phyloP scores from a whole-genome alignment of 2,888 invertebrate genomes.

The Ellobium chinense region DNA sequence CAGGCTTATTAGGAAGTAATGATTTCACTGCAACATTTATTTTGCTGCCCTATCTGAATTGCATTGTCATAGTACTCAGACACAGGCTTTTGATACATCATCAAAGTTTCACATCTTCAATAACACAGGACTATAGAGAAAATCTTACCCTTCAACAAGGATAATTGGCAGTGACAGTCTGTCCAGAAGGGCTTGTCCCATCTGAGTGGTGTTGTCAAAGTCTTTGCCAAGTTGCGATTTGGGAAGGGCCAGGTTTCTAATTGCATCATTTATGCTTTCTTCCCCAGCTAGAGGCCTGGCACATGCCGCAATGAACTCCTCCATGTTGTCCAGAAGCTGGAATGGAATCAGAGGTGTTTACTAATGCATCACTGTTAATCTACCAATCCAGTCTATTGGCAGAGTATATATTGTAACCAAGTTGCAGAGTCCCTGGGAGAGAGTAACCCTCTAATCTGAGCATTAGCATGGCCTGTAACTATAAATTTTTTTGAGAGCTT shows the following conservation, averaged over 20 bases:
- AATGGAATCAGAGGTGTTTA: slow-evolving; percentile 9
- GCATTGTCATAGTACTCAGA: too few relatives aligned
- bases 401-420: too few relatives aligned
- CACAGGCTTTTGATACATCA: too few relatives aligned
- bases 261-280: slow-evolving; percentile 63
- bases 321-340: slow-evolving; percentile 70
- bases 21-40: too few relatives aligned
- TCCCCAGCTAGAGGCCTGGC: slow-evolving; percentile 71
- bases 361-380: not conserved
- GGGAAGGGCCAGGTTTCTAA: slow-evolving; percentile 58
- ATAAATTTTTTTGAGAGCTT: too few relatives aligned
- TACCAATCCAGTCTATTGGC: too few relatives aligned
- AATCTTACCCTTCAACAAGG: slow-evolving; percentile 68
- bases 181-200: slow-evolving; percentile 73
- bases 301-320: slow-evolving; percentile 68
- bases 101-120: too few relatives aligned
- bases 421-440: too few relatives aligned
- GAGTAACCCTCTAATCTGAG: too few relatives aligned
- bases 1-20: too few relatives aligned
- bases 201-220: slow-evolving; percentile 64
- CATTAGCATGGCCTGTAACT: too few relatives aligned
- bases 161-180: slow-evolving; percentile 72
- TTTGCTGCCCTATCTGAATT: too few relatives aligned
- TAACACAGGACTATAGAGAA: not conserved
- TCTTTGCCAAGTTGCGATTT: slow-evolving; percentile 65